A percentile compares a stretch with the other conserved stretches of the same genome.
Evolutionary conservation across 2,113 vertebrate species (phyloP).

Genomic region (Sialia sialis): DNA sequence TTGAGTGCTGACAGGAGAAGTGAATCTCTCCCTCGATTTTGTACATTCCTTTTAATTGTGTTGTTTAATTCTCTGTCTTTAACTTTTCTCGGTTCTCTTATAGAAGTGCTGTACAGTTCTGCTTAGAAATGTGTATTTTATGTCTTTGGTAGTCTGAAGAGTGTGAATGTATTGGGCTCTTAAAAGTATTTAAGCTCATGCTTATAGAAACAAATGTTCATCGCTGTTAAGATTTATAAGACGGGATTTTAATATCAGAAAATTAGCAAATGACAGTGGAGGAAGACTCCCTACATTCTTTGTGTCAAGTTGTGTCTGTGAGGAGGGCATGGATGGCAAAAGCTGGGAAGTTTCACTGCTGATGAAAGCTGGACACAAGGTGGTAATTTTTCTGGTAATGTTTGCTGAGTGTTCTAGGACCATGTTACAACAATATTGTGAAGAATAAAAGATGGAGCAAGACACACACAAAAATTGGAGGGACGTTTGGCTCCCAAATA

Average conservation of each 20-base stretch:
- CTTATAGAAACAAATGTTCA: neutral
- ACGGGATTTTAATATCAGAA: neutral
- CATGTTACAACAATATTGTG: neutral
- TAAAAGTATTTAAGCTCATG: neutral
- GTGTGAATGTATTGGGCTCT: neutral
- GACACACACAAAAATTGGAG: neutral
- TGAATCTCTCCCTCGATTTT: neutral
- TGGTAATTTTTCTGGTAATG: neutral
- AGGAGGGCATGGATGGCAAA: neutral
- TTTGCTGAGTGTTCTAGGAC: neutral
- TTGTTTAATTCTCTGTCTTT: neutral
- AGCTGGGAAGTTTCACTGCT: neutral
- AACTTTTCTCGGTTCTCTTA: neutral
- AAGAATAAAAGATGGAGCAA: neutral
- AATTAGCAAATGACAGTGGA: neutral
- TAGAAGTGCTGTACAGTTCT: neutral
- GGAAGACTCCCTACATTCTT: neutral
- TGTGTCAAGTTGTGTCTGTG: neutral
- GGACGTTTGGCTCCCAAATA: neutral
- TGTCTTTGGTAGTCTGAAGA: neutral
- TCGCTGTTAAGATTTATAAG: neutral
- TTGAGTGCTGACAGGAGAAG: neutral
- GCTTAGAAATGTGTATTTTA: neutral
- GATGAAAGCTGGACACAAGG: neutral
- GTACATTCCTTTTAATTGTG: neutral